Evolutionary conservation across 2,113 vertebrate genomes (phyloP), one percentile per base, ranked within the genome.

Genomic region (Hemiprocne comata): DNA sequence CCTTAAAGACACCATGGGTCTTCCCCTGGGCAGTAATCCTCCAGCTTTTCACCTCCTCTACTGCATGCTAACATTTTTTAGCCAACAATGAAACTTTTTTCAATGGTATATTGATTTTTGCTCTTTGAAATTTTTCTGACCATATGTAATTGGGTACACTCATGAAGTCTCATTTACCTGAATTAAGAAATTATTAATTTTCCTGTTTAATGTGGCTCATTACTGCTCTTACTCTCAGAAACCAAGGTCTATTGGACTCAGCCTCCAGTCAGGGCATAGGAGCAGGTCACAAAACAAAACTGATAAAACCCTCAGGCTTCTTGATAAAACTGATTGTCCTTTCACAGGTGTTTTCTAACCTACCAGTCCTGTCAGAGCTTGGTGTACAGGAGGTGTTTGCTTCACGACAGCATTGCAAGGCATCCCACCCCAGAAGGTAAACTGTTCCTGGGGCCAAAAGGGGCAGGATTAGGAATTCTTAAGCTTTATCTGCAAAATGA

Each of bases 361-460:
- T 99, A 99, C 98, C 99, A 99, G 94, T 99, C 99, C 96, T 99
- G 99, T 96, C 99, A 99, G 98, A 98, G 98, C 46, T 93, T 99
- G 97, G 98, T 98, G 18, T 99, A 99, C 97, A 98, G 99, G 95
- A 97, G 99, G 76, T 99, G 99, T 98, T 97, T 99, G 97, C 98
- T 99, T 81, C 99, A 99, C 2, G 99, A 99, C 98, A 98, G 98
- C 97, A 98, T 99, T 11, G 99, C 99, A 92, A 98, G 98, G 82
- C 98, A 99, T 82, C 98, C 99, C 28, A 97, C 98, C 80, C 98
- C 99, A 31, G 98, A 99, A 98, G 99, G 99, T 99, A 98, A 98
- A 97, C 88, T 28, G 5, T 31, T 57, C 20, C 77, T n/a, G 24
- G 26, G 67, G 34, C 29, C 28, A 14, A 48, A 46, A 62, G 42